Evolutionary conservation across 2,888 invertebrate genomes (phyloP), one percentile per base, ranked within the genome.

Genomic region (Lasioglossum morio): DNA sequence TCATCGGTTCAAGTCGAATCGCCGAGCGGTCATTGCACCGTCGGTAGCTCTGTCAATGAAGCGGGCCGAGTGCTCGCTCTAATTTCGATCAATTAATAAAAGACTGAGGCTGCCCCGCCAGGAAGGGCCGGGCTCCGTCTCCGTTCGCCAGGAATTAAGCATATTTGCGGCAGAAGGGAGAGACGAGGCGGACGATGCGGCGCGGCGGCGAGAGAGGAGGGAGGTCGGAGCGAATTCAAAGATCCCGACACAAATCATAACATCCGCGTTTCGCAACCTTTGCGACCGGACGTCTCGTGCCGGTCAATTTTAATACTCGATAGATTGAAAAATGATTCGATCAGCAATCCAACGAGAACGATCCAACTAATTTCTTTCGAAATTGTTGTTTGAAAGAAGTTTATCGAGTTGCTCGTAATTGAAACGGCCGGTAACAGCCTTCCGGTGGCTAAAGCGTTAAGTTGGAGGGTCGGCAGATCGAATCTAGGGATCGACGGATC

Each of bases 1-100:
- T 94, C 93, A 93, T 92, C 91, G 90, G 90, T 81, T 79, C 87
- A 85, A 87, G 89, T 91, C 92, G 92, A 94, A 94, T 94, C 92
- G 92, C 92, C 92, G 90, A 86, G 87, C 93, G 94, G 94, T 94
- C 94, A 93, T 94, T 94, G 94, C 93, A 93, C 94, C 88, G 92
- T 88, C 89, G 85, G 87, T 87, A 81, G 84, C 91, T 92, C 93
- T 91, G 92, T 92, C 93, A 93, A 93, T 93, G 92, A 93, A 91
- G 90, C 91, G 85, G 86, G 85, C 92, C 89, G 88, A 91, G 90
- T 88, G 93, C 91, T 91, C 93, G 91, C 92, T 92, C 93, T 93
- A 93, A 94, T 94, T 94, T 93, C 94, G 93, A 95, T 94, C 94
- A 94, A 94, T 94, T 94, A 95, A 94, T 93, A 91, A 92, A 89